These are phyloP conservation scores for Calcarius lapponicus DNA, from an alignment of 2,797 vertebrate species.

Conservation along the genomic window DNA sequence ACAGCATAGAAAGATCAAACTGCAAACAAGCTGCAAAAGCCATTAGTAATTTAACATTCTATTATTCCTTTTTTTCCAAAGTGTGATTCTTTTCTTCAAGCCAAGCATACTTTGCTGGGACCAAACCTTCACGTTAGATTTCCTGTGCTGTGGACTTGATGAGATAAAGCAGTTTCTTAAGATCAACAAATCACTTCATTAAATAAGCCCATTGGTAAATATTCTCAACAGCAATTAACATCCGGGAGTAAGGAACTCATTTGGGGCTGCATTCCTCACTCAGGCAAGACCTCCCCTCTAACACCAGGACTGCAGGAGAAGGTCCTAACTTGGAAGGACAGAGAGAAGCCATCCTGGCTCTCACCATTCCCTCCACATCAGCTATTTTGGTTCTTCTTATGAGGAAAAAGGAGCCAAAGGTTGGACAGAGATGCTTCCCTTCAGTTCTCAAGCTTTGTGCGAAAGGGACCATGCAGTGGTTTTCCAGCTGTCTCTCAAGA, in stretches of 20 bases:
- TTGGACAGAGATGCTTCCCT: not conserved
- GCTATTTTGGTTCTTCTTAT: not conserved
- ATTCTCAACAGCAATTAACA: not conserved
- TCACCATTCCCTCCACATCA: not conserved
- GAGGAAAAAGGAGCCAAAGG: not conserved
- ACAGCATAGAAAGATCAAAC: slow-evolving; percentile 41
- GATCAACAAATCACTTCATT: slow-evolving; percentile 56
- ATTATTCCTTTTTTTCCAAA: slow-evolving; percentile 13
- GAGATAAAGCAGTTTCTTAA: slow-evolving; percentile 58
- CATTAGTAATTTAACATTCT: slow-evolving; percentile 58
- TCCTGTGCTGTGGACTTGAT: slow-evolving; percentile 36
- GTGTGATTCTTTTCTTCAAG: slow-evolving; percentile 42
- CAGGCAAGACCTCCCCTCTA: not conserved
- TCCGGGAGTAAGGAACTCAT: not conserved
- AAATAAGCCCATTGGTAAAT: not conserved
- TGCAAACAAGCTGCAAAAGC: slow-evolving; percentile 61
- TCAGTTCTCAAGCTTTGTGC: not conserved
- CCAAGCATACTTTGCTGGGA: slow-evolving; percentile 48
- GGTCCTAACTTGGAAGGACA: not conserved
- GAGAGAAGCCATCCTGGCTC: not conserved
- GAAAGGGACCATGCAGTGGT: not conserved
- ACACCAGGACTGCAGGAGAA: not conserved
- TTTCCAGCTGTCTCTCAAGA: not conserved
- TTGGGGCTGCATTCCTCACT: not conserved
- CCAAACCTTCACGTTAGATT: slow-evolving; percentile 53